Conservation (phyloP, 2,113 vertebrate species). For the Cynocephalus volans region DNA sequence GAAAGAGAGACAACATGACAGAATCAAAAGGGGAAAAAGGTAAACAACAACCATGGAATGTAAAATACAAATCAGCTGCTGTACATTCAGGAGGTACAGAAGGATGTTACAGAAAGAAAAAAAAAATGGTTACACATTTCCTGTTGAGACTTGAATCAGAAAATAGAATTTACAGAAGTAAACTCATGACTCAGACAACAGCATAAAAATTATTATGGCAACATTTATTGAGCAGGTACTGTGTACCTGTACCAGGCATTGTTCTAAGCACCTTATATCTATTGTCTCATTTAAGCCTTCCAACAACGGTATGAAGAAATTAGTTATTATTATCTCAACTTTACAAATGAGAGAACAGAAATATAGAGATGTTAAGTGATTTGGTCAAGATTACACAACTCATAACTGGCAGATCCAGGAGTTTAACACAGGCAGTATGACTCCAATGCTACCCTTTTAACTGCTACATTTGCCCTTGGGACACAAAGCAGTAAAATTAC, state of each 20-base stretch:
- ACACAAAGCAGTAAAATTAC: neutral
- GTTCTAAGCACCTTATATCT: neutral
- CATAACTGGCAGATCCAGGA: neutral
- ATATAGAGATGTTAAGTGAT: neutral
- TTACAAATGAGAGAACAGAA: neutral
- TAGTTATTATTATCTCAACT: neutral
- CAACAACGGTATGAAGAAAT: neutral
- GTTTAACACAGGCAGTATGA: neutral
- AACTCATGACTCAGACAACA: neutral
- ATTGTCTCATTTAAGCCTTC: neutral
- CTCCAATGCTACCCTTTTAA: neutral
- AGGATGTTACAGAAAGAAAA: neutral
- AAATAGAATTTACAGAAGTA: neutral
- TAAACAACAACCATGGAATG: neutral
- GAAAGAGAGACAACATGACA: neutral
- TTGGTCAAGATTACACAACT: neutral
- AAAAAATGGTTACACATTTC: neutral
- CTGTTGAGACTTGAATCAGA: neutral
- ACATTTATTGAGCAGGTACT: neutral
- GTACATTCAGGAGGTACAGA: neutral
- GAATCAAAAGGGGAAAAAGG: neutral
- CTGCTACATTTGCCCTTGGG: neutral
- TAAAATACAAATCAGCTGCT: neutral
- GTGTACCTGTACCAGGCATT: neutral
- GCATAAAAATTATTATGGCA: neutral